Base-by-base conservation (phyloP, 2,113 vertebrate genomes). In the Lophotis ruficrista region DNA sequence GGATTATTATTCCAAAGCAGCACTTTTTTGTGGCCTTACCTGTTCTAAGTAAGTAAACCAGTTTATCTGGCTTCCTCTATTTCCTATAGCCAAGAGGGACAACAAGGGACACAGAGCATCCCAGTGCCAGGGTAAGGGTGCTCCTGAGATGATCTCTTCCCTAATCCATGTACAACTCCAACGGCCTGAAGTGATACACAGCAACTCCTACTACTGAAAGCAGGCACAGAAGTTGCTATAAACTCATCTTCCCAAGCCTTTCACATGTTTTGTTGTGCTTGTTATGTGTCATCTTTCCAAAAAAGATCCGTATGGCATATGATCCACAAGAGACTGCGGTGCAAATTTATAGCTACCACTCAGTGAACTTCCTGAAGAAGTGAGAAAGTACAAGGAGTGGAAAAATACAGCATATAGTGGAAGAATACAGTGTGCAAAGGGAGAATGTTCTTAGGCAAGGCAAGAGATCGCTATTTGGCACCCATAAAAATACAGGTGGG, bases 251-350 rank as follows among this genome's bases (percentile, higher is more conserved):
- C 94, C 79, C 93, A 58, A 97, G 91, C 76, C 86, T 90, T 96
- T 95, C 96, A 95, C 95, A 94, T 95, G 94, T 93, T 80, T 89
- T 22, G 68, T 90, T 92, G 96, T 93, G 94, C 95, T 76, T 88
- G 17, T 78, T n/a, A 95, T 94, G 95, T 95, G 93, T 96, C 95
- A 93, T 94, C 91, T 77, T 94, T 94, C 95, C 93, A 94, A 97
- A 94, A 96, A 96, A 82, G 89, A 89, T 86, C 89, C 27, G 81
- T 21, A 35, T 48, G 93, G 83, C 89, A 86, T 92, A 92, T 87
- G 96, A 95, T 94, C 94, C 93, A 88, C 83, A 11, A 89, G 93
- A 95, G 91, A 64, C 12, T 51, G 89, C 83, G 78, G 96, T 35
- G 87, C 83, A 96, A 94, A 95, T 96, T 95, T 93, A 95, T 58